phyloP scores from a whole-genome alignment of 2,113 vertebrate genomes.

The Alethe diademata region DNA sequence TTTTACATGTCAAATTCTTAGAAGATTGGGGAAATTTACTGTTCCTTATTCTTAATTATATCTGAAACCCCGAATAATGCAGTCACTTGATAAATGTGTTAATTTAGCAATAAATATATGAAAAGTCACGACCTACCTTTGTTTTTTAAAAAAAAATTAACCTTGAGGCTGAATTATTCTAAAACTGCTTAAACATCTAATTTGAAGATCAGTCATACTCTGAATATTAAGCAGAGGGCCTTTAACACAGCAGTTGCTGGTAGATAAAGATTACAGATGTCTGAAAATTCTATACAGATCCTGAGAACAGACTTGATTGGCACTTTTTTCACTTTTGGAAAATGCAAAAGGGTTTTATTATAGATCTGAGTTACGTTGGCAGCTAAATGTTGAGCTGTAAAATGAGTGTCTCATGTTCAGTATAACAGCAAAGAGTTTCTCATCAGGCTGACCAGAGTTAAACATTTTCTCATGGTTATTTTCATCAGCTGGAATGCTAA shows the following conservation, averaged over 20 bases:
- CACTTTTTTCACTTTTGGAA: background rate
- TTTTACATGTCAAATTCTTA: background rate
- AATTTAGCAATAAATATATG: background rate
- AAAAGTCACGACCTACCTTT: background rate
- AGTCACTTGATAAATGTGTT: background rate
- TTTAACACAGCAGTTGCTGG: background rate
- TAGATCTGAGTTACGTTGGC: background rate
- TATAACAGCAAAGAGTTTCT: background rate
- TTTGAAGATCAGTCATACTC: background rate
- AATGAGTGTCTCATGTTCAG: background rate
- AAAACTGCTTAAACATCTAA: background rate
- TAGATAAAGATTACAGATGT: background rate
- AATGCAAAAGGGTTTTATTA: background rate
- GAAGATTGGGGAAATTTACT: background rate
- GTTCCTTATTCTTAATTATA: background rate
- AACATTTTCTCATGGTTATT: background rate
- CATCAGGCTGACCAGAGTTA: rapidly evolving
- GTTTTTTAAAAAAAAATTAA: background rate
- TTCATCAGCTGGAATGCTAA: background rate
- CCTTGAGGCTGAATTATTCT: background rate
- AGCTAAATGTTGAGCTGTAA: background rate
- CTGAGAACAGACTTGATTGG: background rate
- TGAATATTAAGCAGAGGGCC: background rate
- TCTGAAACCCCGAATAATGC: background rate
- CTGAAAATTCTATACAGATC: background rate